Conservation (phyloP, 2,797 vertebrate genomes). For the Eidolon dupreanum region DNA sequence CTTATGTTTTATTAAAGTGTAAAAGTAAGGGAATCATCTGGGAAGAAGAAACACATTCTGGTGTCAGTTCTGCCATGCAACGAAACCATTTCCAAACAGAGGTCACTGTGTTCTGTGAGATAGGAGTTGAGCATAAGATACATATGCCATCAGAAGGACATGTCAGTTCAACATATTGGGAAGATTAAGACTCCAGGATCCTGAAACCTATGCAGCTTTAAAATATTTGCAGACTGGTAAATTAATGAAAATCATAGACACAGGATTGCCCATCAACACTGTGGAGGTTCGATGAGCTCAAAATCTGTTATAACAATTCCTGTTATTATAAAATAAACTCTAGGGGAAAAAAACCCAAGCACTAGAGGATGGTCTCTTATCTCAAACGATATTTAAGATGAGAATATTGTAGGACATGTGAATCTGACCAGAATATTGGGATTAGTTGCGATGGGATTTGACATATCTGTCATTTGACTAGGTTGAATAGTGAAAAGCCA, state of each 20-base stretch:
- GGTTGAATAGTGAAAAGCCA: background rate
- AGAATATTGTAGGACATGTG: background rate
- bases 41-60: background rate
- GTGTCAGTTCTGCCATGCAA: background rate
- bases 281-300: background rate
- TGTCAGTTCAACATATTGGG: background rate
- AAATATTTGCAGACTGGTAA: slow-evolving; percentile 3
- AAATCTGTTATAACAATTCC: background rate
- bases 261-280: background rate
- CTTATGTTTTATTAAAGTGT: background rate
- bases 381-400: background rate
- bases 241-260: background rate
- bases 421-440: background rate
- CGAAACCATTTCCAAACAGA: background rate
- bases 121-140: background rate
- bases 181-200: background rate
- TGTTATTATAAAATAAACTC: background rate
- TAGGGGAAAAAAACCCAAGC: background rate
- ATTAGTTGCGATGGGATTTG: background rate
- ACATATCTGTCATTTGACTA: background rate
- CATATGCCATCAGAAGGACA: background rate
- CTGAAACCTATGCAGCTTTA: background rate
- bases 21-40: background rate
- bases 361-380: background rate
- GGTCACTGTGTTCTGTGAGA: background rate